Conservation (phyloP, 1,140 invertebrate genomes). For the Sitobion miscanthi region DNA sequence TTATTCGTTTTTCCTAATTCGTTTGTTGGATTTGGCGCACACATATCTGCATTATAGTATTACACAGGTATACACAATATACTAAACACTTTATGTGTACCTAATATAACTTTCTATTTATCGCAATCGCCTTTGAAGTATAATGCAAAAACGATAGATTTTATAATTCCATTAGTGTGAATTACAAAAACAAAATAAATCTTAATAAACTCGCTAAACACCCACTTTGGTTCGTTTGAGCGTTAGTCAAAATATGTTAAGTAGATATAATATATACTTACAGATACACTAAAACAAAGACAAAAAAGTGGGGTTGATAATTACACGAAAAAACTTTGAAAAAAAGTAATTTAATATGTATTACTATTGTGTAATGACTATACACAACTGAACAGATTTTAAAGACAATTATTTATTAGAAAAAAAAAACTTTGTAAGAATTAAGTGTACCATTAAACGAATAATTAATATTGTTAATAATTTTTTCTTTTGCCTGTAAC, state of each 20-base stretch:
- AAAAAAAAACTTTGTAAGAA: neutral
- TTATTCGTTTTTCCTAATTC: neutral
- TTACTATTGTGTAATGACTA: neutral
- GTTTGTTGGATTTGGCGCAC: neutral
- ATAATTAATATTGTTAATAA: neutral
- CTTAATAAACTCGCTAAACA: neutral
- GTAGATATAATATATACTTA: neutral
- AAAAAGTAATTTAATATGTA: neutral
- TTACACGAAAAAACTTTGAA: neutral
- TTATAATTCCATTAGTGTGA: neutral
- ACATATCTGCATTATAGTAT: neutral
- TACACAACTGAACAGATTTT: neutral
- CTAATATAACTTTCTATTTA: neutral
- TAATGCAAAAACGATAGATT: neutral
- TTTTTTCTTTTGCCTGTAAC: neutral
- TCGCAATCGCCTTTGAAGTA: neutral
- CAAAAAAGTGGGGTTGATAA: neutral
- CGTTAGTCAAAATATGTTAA: neutral
- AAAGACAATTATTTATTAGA: neutral
- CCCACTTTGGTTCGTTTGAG: neutral
- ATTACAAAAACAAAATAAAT: neutral
- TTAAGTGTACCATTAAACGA: neutral
- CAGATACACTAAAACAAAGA: neutral
- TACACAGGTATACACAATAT: neutral
- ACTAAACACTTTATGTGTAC: neutral